A percentile compares a stretch with the other conserved stretches of the same genome.
Conservation (phyloP, 2,113 vertebrate genomes). For the Serilophus lunatus region DNA sequence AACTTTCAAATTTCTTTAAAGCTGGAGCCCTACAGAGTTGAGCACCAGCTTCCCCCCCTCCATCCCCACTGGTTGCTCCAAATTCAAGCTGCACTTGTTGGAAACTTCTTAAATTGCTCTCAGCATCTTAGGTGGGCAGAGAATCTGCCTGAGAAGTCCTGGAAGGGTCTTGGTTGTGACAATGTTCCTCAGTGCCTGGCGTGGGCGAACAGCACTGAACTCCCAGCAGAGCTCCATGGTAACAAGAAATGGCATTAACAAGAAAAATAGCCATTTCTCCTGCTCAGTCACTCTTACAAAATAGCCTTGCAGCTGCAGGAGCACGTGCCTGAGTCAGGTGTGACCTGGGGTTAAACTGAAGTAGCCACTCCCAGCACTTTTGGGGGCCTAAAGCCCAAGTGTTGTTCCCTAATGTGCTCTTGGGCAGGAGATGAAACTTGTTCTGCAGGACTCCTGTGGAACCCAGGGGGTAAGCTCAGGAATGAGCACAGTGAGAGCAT, state of each 20-base stretch:
- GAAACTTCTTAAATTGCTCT: background rate
- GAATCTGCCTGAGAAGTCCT: background rate
- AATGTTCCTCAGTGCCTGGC: background rate
- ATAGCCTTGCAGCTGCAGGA: background rate
- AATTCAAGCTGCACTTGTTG: fast-evolving
- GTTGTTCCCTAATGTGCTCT: background rate
- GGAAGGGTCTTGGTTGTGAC: background rate
- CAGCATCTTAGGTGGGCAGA: background rate
- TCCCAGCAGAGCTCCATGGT: conserved; percentile 39
- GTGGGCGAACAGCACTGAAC: conserved; percentile 7
- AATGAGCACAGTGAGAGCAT: background rate
- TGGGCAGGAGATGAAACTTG: too few species aligned
- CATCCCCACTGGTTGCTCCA: background rate
- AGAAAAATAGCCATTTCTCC: background rate
- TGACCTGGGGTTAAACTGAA: background rate
- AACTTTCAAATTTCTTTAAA: background rate
- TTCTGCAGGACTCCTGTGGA: background rate
- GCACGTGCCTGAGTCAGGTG: background rate
- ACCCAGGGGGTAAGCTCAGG: fast-evolving
- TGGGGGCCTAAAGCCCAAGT: background rate
- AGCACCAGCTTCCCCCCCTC: background rate
- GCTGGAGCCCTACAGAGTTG: background rate
- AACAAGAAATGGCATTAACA: conserved; percentile 22
- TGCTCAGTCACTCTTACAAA: background rate
- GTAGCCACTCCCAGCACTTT: background rate